Conservation (phyloP, 2,113 vertebrate genomes). For the Solea senegalensis region DNA sequence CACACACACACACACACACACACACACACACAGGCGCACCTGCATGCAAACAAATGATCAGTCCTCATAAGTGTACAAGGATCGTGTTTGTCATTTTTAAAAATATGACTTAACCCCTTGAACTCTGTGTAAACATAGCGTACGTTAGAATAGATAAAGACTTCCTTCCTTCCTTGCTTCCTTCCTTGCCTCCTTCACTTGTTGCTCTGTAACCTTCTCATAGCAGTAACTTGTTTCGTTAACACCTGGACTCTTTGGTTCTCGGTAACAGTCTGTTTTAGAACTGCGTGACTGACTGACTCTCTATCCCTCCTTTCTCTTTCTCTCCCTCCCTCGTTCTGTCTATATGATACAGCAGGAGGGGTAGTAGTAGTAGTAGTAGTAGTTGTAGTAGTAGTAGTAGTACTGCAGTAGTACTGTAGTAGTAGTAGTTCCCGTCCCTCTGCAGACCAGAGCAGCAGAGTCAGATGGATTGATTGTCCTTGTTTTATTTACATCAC, state of each 20-base stretch:
- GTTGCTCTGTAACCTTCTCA: slow-evolving; percentile 32
- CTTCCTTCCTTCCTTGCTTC: slow-evolving; percentile 24
- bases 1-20: slow-evolving; percentile 22
- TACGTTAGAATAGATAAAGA: slow-evolving; percentile 66
- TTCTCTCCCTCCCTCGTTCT: slow-evolving; percentile 18
- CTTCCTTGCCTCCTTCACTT: slow-evolving; percentile 31
- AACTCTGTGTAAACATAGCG: slow-evolving; percentile 78
- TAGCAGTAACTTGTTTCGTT: slow-evolving; percentile 33
- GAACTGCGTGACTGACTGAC: slow-evolving; percentile 43
- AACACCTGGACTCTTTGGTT: slow-evolving; percentile 76
- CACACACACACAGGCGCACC: slow-evolving; percentile 55
- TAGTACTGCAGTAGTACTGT: too few relatives aligned
- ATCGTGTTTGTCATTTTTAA: slow-evolving; percentile 60
- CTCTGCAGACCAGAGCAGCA: slow-evolving; percentile 54
- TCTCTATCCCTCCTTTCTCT: slow-evolving; percentile 11
- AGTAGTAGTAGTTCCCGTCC: slow-evolving; percentile 19
- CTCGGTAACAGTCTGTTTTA: slow-evolving; percentile 75
- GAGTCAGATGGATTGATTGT: slow-evolving; percentile 69
- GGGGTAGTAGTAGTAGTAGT: slow-evolving; percentile 27
- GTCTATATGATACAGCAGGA: slow-evolving; percentile 48
- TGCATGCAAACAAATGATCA: slow-evolving; percentile 68
- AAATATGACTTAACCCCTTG: slow-evolving; percentile 75
- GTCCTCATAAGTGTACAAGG: slow-evolving; percentile 62
- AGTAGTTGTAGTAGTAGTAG: neutral
- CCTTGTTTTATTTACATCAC: slow-evolving; percentile 77